phyloP scores from a whole-genome alignment of 2,797 vertebrate genomes.

The Centroberyx gerrardi region DNA sequence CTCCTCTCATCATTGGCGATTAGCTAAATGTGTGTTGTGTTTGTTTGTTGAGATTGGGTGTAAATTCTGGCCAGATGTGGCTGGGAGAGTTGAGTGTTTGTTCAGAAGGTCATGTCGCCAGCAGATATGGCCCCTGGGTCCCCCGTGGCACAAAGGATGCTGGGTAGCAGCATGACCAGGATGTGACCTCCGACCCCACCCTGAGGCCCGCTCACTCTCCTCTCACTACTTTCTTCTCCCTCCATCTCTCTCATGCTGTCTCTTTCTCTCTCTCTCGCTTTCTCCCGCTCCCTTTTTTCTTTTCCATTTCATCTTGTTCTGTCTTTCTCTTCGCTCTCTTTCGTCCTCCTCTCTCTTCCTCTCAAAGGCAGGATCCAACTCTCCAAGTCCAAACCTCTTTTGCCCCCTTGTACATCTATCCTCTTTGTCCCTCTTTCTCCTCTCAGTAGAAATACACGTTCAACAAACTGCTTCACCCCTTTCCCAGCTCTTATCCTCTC shows the following conservation, averaged over 20 bases:
- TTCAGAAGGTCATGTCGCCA: constrained; percentile 85
- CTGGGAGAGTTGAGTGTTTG: constrained; percentile 80
- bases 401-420: not conserved
- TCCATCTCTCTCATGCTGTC: not conserved
- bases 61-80: constrained; percentile 91
- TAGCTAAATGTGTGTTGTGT: constrained; percentile 84
- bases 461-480: no score
- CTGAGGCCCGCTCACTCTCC: constrained; percentile 20
- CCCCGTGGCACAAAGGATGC: constrained; percentile 83
- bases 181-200: constrained; percentile 75
- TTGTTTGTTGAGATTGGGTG: constrained; percentile 87
- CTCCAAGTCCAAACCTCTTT: not conserved
- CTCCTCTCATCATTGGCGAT: constrained; percentile 83
- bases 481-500: constrained; percentile 3
- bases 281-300: not conserved
- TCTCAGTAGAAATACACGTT: not conserved
- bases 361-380: no score
- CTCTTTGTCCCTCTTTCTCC: not conserved
- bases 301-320: constrained; percentile 43
- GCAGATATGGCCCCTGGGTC: constrained; percentile 85
- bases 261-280: not conserved
- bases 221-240: not conserved
- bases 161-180: constrained; percentile 83
- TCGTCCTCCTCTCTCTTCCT: not conserved
- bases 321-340: constrained; percentile 72